These are phyloP conservation scores for Aphidius colemani DNA, from an alignment of 2,888 invertebrate genomes.

Conservation along the genomic window DNA sequence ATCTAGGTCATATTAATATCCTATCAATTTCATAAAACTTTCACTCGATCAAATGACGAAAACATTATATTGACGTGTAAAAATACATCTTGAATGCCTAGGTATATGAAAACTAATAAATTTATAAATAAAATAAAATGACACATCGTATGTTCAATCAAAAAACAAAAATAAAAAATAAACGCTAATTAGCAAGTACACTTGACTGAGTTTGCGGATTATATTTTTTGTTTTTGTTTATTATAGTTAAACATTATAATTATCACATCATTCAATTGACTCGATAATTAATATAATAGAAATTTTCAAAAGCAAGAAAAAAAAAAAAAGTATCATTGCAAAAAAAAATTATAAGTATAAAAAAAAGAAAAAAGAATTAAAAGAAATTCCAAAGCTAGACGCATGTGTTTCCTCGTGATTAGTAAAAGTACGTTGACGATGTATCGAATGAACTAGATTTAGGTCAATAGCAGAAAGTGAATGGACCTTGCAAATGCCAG, in stretches of 20 bases:
- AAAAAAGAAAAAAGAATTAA: conserved; percentile 18
- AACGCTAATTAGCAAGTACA: conserved; percentile 9
- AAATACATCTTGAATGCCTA: background rate
- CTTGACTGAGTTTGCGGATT: no score
- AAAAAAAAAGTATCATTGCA: background rate
- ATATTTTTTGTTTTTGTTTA: no score
- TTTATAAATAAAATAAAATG: background rate
- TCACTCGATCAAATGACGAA: background rate
- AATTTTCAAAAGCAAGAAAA: no score
- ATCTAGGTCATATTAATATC: background rate
- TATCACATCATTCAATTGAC: no score
- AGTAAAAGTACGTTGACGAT: conserved; percentile 40
- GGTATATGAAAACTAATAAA: background rate
- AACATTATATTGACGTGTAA: background rate
- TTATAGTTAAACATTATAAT: no score
- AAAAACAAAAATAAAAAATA: background rate
- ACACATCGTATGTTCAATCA: conserved; percentile 8
- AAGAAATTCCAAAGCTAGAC: conserved; percentile 27
- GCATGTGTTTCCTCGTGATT: conserved; percentile 28
- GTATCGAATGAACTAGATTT: conserved; percentile 33
- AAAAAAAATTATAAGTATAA: conserved; percentile 1
- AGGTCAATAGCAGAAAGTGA: conserved; percentile 52
- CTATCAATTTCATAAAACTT: conserved; percentile 3
- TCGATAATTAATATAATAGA: no score
- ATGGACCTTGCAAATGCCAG: conserved; percentile 35